Conservation (phyloP, 2,888 invertebrate genomes). For the Oscheius sp. region DNA sequence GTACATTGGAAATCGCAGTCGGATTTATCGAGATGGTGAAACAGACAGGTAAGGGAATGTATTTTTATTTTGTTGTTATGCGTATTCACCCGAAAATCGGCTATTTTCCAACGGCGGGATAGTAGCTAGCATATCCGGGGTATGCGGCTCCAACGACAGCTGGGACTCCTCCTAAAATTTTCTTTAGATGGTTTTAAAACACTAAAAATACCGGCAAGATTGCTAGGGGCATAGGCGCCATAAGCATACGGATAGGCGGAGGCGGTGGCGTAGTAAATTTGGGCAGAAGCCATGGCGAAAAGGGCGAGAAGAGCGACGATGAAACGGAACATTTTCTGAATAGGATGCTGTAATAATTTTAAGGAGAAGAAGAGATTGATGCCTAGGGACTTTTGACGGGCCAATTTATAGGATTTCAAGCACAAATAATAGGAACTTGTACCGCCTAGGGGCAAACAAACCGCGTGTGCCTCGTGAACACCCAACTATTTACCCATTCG, state of each 20-base stretch:
- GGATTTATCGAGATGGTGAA: constrained; percentile 62
- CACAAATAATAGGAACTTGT: neutral
- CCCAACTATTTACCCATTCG: constrained; percentile 3
- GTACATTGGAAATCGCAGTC: constrained; percentile 53
- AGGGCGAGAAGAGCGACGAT: constrained; percentile 20
- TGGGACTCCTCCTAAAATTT: constrained; percentile 32
- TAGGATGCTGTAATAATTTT: neutral
- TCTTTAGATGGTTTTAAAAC: neutral
- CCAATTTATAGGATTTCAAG: constrained; percentile 5
- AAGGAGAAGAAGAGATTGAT: constrained; percentile 25
- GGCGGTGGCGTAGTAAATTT: constrained; percentile 37
- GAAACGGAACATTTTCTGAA: constrained; percentile 25
- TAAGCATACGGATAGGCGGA: constrained; percentile 36
- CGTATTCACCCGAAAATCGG: neutral
- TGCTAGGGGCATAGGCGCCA: constrained; percentile 40
- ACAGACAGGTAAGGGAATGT: constrained; percentile 39
- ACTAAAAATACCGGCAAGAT: constrained; percentile 33
- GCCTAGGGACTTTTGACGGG: no score
- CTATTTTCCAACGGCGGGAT: constrained; percentile 19
- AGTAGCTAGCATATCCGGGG: constrained; percentile 26
- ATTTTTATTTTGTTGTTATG: neutral
- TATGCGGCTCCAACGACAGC: constrained; percentile 25
- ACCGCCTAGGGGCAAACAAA: constrained; percentile 8
- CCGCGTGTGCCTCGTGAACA: neutral
- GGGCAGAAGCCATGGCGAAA: constrained; percentile 26